Evolutionary conservation across 2,888 invertebrate genomes (phyloP), one percentile per base, ranked within the genome.

Genomic region (Hirtodrosophila alboralis): DNA sequence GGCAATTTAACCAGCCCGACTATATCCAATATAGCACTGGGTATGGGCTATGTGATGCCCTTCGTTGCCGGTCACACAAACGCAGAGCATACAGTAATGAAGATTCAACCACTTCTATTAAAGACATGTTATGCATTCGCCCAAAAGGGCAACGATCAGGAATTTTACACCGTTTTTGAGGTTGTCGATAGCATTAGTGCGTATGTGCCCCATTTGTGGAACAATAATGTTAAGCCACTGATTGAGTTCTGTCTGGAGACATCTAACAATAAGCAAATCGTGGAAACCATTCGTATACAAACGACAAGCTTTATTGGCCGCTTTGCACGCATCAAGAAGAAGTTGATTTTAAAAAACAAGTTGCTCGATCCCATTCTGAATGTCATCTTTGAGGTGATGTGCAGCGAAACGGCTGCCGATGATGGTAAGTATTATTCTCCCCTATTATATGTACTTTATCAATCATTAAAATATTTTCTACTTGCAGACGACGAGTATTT

Each of bases 311-410:
- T 94, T 54, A 91, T 95, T 58, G 93, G 94, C 0, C 93, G 93
- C 90, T 84, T 95, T 36, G 93, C 93, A 8, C 92, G 93, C 52
- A 91, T 93, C 2, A 95, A 95, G 89, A 95, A 95, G 88, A 95
- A 95, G 91, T 92, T 93, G 61, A 88, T 90, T 41, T 91, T 94
- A 56, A 95, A 95, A 85, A 92, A 94, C 76, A 94, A 95, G 84
- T 89, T 96, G 43, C 91, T 95, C 18, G 93, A 93, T 64, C 94
- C 95, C 1, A 94, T 94, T 10, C 91, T 94, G 66, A 92, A 92
- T 64, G 93, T 93, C 9, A 89, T 95, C 37, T 95, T 95, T 84
- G 92, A 92, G 56, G 91, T 95, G 45, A 94, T 96, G 93, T 93
- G 94, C 28, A 91, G 91, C 27, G 92, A 93, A 61, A 91, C 93